Evolutionary conservation across 2,797 vertebrate genomes (phyloP), one percentile per base, ranked within the genome.

Genomic region (Clarias pachynema): DNA sequence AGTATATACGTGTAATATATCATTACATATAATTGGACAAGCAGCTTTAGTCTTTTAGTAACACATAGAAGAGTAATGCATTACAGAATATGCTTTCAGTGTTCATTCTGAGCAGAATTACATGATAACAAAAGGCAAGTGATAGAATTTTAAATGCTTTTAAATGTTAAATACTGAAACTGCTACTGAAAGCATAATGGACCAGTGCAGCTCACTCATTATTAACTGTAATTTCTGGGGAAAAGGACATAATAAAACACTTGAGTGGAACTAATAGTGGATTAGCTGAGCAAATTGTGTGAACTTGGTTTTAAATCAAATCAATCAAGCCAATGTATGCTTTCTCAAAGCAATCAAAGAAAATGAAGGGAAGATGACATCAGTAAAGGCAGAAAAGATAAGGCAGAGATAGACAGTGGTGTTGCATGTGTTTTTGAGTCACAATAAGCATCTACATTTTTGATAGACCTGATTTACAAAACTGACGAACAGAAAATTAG

Each of bases 191-290:
- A 79, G 73, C 83, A 82, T 87, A 90, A 89, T 89, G 89, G 83
- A 84, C 70, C 65, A 74, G 57, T 59, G 10, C 40, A 60, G 62
- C 81, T 81, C 60, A 57, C 79, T 81, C 81, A 82, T 68, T 85
- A 65, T 79, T 84, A 85, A 87, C 87, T 82, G 81, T 86, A 90
- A 88, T 88, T 78, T 82, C 81, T 66, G 81, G 79, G 22, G 78
- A 86, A 90, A 79, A 72, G 84, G 75, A 85, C 83, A 80, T 72
- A 89, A 86, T 66, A 84, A 85, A 84, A 74, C 44, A 65, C 75
- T 83, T 89, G 85, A 88, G 83, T 88, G 84, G 87, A 83, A 75
- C 87, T 90, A 85, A 90, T 87, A 87, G 83, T 87, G 81, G 90
- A 82, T 86, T 84, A 86, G 84, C 82, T 69, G 73, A 86, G 86